phyloP scores from a whole-genome alignment of 2,113 vertebrate genomes.

The Aspidoscelis tigris region DNA sequence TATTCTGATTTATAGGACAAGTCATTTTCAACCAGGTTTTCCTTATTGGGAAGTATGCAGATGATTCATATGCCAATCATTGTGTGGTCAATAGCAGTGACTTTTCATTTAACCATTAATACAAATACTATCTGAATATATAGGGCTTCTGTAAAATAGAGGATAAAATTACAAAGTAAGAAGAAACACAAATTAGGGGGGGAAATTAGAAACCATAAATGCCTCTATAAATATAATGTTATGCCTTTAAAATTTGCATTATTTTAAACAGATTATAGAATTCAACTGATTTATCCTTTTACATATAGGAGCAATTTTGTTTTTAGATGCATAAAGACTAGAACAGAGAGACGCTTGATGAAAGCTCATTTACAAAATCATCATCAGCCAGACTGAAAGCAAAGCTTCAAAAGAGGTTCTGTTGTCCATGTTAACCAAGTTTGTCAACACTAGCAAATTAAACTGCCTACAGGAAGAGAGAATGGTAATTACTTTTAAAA shows the following conservation, averaged over 20 bases:
- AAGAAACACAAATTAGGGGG: not conserved
- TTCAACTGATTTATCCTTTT: not conserved
- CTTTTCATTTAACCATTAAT: not conserved
- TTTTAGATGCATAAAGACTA: not conserved
- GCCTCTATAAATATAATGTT: not conserved
- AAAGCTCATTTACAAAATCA: not conserved
- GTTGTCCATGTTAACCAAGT: not conserved
- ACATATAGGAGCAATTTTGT: not conserved
- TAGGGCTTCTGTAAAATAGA: not conserved
- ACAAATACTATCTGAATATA: not conserved
- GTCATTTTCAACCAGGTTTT: not conserved
- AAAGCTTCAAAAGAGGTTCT: not conserved
- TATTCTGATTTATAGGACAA: not conserved
- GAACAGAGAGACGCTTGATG: conserved; percentile 3
- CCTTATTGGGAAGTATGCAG: not conserved
- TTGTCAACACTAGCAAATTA: not conserved
- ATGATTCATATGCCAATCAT: not conserved
- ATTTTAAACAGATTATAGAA: not conserved
- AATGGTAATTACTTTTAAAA: conserved; percentile 25
- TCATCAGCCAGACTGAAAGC: not conserved
- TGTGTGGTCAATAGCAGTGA: not conserved
- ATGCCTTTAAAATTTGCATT: not conserved
- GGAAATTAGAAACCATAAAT: not conserved
- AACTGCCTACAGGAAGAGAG: not conserved
- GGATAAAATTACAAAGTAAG: not conserved